A percentile compares a stretch with the other conserved stretches of the same genome.
phyloP scores from a whole-genome alignment of 2,888 invertebrate genomes.

The Ectemnius continuus region DNA sequence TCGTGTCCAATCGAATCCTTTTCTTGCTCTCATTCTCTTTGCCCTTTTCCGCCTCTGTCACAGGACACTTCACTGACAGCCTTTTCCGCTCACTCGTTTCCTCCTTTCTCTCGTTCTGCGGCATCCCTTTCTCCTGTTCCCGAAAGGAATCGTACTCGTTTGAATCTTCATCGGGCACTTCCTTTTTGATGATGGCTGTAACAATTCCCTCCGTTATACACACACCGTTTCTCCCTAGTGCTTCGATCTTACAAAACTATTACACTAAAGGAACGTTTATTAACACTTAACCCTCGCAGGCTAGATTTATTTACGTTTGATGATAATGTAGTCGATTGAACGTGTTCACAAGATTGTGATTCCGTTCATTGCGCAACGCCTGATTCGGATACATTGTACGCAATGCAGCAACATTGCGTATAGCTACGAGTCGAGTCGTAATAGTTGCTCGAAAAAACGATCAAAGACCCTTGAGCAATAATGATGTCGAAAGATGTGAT shows the following conservation, averaged over 20 bases:
- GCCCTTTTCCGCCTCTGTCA: constrained; percentile 29
- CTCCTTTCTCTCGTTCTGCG: neutral
- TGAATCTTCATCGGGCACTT: constrained; percentile 10
- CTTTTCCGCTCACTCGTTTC: constrained; percentile 18
- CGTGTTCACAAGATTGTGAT: too few species aligned
- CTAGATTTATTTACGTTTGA: too few species aligned
- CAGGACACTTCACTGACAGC: constrained; percentile 14
- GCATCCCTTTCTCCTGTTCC: neutral
- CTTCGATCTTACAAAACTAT: too few species aligned
- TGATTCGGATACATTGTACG: too few species aligned
- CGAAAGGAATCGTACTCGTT: neutral
- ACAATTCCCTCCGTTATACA: neutral
- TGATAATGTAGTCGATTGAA: too few species aligned
- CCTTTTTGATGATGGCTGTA: constrained; percentile 25
- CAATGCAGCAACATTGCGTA: too few species aligned
- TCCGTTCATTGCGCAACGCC: too few species aligned
- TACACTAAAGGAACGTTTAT: too few species aligned
- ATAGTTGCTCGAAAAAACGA: too few species aligned
- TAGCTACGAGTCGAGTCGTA: too few species aligned
- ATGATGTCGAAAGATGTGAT: neutral
- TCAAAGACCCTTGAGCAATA: constrained; percentile 7
- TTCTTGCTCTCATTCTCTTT: constrained; percentile 53
- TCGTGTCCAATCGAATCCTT: constrained; percentile 60
- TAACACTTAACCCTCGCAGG: too few species aligned
- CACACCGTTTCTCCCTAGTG: too few species aligned